Conservation (phyloP, 2,113 vertebrate genomes). For the Pseudopipra pipra region DNA sequence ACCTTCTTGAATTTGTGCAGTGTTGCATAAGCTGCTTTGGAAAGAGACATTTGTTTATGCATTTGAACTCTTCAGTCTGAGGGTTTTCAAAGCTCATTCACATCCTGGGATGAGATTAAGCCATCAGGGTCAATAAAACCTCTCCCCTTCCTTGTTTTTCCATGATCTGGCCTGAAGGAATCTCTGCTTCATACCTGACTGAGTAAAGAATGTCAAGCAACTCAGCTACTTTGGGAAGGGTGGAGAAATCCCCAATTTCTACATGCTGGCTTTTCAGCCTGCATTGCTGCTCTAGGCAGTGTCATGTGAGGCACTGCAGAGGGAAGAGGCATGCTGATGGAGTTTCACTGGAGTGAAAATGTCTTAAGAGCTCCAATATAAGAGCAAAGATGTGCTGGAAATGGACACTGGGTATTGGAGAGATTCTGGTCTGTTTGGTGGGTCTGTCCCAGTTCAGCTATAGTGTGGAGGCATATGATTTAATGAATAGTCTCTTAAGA, state of each 20-base stretch:
- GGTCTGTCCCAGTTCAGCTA: not conserved
- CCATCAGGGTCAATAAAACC: not conserved
- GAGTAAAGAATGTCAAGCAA: not conserved
- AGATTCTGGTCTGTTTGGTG: not conserved
- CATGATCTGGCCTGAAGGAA: not conserved
- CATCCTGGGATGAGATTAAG: not conserved
- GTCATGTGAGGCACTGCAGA: not conserved
- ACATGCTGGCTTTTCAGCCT: not conserved
- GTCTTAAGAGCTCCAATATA: not conserved
- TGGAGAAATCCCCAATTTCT: not conserved
- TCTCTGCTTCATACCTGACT: not conserved
- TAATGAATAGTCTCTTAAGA: not conserved
- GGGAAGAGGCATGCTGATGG: not conserved
- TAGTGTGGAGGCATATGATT: not conserved
- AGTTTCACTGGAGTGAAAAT: not conserved
- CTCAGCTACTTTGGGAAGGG: not conserved
- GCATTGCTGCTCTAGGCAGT: not conserved
- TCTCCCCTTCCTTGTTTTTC: not conserved
- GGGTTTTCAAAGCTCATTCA: not conserved
- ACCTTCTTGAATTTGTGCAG: not conserved
- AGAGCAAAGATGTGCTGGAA: not conserved
- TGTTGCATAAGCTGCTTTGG: not conserved
- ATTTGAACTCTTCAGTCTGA: not conserved
- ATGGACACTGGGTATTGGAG: not conserved
- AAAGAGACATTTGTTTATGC: not conserved